Percentiles rank a stretch among this genome's conserved stretches.
Evolutionary conservation across 2,113 vertebrate genomes (phyloP).

Genomic region (Chloebia gouldiae): DNA sequence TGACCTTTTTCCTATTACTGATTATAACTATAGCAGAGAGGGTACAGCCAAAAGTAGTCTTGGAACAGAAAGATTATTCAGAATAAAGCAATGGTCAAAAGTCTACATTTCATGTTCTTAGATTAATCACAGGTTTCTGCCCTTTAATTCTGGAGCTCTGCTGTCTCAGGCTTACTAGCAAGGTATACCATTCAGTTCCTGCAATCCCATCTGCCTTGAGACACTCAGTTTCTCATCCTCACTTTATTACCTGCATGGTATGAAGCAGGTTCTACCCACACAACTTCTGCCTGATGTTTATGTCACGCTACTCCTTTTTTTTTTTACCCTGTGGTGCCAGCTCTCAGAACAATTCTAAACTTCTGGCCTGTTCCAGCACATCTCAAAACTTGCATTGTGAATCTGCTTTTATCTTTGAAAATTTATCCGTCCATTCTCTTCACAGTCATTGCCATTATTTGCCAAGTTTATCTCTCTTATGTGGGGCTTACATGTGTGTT

Average conservation of each 20-base stretch:
- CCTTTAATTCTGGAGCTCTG: not conserved
- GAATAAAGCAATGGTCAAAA: rapidly evolving
- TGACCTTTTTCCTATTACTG: not conserved
- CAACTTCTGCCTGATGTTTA: not conserved
- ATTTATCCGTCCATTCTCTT: not conserved
- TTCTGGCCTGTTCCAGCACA: not conserved
- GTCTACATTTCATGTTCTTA: not conserved
- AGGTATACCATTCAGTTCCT: not conserved
- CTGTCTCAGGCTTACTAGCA: not conserved
- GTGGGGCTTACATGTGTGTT: not conserved
- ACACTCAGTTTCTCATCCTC: not conserved
- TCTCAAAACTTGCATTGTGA: not conserved
- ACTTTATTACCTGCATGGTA: not conserved
- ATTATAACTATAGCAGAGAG: not conserved
- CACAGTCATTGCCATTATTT: not conserved
- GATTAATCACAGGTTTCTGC: not conserved
- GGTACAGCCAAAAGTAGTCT: not conserved
- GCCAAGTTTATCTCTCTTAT: not conserved
- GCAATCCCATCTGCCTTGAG: not conserved
- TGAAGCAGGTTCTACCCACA: not conserved
- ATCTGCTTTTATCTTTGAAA: not conserved
- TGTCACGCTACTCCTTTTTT: not conserved
- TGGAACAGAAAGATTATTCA: not conserved
- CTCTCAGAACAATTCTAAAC: not conserved
- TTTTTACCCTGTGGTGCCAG: not conserved